Evolutionary conservation across 1,140 invertebrate species (phyloP), one percentile per base, ranked within the genome.

Genomic region (Phenacoccus solenopsis): DNA sequence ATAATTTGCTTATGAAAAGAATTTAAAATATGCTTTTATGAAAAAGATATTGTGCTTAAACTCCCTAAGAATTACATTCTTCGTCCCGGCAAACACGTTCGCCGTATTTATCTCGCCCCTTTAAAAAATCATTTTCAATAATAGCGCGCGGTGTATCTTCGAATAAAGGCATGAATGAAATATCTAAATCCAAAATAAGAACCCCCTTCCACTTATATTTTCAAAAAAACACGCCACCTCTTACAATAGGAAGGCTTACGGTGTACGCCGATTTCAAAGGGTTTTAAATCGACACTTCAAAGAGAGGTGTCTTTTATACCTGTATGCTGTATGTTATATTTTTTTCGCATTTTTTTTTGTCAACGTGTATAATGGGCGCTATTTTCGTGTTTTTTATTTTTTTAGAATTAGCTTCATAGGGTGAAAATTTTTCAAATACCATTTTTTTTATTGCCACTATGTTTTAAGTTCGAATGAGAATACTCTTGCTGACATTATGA

Each of bases 121-220:
- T 64, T 64, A 64, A 64, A 64, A 64, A 64, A 64, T 64, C 59
- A 64, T 64, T 64, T 64, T 64, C 59, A 64, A 64, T 64, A 64
- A 64, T 64, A 27, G 59, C 59, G n/a, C 32, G 59, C 21, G 21
- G 59, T 64, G 25, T 64, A 24, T 64, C 59, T 25, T 64, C 59
- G 59, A 25, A 64, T 64, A 64, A 64, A 64, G 25, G 59, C 7
- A 64, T 64, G 59, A 64, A 64, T 64, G 59, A 64, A 64, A 64
- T 64, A 64, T 64, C 20, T 64, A 64, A 64, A 64, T 64, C 25
- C 59, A 25, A 64, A 64, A 64, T 64, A 64, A 64, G 59, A 64
- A 27, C 25, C 59, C 10, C 59, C 25, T 27, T 27, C 4, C 16
- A 25, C 10, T 64, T 64, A 5, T 27, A 16, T 20, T 64, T 64